Base-by-base conservation (phyloP, 2,888 invertebrate species). In the Philereme transversata region DNA sequence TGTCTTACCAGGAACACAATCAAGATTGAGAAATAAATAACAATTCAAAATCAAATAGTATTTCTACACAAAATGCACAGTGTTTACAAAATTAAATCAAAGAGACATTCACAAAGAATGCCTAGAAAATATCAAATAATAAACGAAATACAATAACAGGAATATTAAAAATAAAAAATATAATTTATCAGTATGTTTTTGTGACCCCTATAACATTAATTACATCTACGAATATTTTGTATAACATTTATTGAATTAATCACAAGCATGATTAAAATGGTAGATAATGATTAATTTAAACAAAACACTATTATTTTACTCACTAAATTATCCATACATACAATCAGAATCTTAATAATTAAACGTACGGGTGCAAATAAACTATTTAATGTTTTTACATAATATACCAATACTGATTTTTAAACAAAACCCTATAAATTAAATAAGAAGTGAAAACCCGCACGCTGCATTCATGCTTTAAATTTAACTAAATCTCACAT, bases 141-240 rank as follows among this genome's bases (percentile, higher is more conserved):
- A 60, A 56, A 55, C 38, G 40, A 61, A 51, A 48, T 38, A 43
- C 33, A 49, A 54, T 55, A 61, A 64, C 65, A 44, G 53, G 64
- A 66, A 47, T 54, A 65, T 56, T 60, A 49, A 36, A 52, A 53
- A 51, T 51, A 51, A 64, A 40, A 67, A 65, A 64, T 65, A 64
- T 53, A 54, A 58, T 48, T 22, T 59, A 60, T 50, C 50, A 64
- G 54, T 64, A 65, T 68, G 70, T 68, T 68, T 70, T 68, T 69
- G 71, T 68, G 71, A 72, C 69, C 72, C 71, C 72, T 68, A 68
- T 62, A 65, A 71, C 65, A 63, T 69, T 63, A 63, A 63, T 62
- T 68, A 67, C 64, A 63, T 46, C 63, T 65, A 68, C 55, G 38
- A 63, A 66, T 69, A 63, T 68, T 51, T 60, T 63, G 64, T 62